Conservation (phyloP, 2,113 vertebrate genomes). For the Eulacestoma nigropectus region DNA sequence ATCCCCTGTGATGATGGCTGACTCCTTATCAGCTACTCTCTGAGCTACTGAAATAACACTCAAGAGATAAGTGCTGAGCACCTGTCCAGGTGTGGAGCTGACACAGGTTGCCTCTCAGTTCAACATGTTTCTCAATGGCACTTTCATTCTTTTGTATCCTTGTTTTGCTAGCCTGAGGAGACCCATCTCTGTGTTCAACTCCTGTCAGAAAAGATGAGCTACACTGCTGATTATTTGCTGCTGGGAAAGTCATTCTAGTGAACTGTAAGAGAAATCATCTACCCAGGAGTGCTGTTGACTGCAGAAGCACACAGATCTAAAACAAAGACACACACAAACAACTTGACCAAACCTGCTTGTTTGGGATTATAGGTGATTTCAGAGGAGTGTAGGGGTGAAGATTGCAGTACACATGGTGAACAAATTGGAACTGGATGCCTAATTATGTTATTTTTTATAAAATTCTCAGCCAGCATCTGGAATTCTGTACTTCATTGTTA, state of each 20-base stretch:
- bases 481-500: background rate
- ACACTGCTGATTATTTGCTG: conserved; percentile 53
- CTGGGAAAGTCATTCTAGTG: conserved; percentile 63
- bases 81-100: background rate
- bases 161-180: conserved; percentile 37
- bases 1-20: background rate
- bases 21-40: background rate
- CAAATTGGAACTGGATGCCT: background rate
- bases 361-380: background rate
- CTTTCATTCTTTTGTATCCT: conserved; percentile 2
- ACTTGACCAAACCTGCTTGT: background rate
- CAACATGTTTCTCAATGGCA: background rate
- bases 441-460: background rate
- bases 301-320: background rate
- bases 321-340: background rate
- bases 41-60: background rate
- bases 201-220: conserved; percentile 62
- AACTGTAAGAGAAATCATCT: conserved; percentile 57
- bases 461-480: background rate
- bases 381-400: rapidly evolving
- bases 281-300: conserved; percentile 10
- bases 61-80: background rate
- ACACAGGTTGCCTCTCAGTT: background rate
- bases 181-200: conserved; percentile 39
- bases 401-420: background rate